Base-by-base conservation (phyloP, 2,888 invertebrate genomes). In the Platycnemis pennipes region DNA sequence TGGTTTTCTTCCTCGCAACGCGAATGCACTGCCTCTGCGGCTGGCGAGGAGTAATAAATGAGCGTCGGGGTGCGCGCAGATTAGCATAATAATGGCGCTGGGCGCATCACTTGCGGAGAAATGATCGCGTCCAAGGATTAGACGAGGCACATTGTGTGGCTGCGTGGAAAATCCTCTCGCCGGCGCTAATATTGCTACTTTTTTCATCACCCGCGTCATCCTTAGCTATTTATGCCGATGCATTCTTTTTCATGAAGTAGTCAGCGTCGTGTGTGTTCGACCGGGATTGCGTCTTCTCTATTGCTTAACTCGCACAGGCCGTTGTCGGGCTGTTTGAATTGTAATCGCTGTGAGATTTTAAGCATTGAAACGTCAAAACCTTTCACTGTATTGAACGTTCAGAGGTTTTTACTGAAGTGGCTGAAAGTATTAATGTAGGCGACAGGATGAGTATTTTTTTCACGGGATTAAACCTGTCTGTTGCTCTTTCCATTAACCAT, bases 121-220 rank as follows among this genome's bases (percentile, higher is more conserved):
- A 37, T 77, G 77, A 77, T 77, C 77, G 13, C 77, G n/a, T n/a
- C n/a, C 2, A 11, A 16, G 77, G 77, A 77, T 77, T 77, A 77
- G n/a, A 37, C 4, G 13, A 77, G 77, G 77, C 7, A 77, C 77
- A 77, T 77, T 77, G 77, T 77, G 77, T 77, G 77, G 77, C 77
- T 37, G 77, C 77, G 77, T 77, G 77, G 37, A 77, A 77, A 77
- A 77, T 77, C 77, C 37, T 69, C 22, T 31, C 69, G n/a, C 69
- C 5, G 77, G 37, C 77, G 31, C 37, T 11, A 37, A 37, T 77
- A 37, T 11, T 37, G 31, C 26, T 13, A 13, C 2, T 37, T 11
- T 37, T n/a, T 77, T 31, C 37, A 37, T 37, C 1, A 4, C 22
- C 63, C 22, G 63, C 77, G 31, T 13, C 77, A 2, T 37, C 77